These are phyloP conservation scores for Prinia subflava DNA, from an alignment of 2,113 vertebrate genomes.

Conservation along the genomic window DNA sequence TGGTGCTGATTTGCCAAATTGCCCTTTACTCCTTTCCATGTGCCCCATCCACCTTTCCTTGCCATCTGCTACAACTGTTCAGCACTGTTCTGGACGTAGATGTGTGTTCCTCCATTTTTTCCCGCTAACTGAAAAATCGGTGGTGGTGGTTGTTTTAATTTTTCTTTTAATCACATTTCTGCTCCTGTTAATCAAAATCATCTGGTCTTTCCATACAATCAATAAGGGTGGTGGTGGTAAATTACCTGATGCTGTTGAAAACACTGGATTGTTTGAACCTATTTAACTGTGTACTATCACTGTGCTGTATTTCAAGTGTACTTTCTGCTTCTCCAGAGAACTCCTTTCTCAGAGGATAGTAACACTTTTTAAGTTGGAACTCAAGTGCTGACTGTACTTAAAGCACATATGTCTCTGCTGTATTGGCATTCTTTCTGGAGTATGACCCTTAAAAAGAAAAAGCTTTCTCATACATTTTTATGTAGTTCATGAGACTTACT, in stretches of 20 bases:
- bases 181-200: not conserved
- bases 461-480: not conserved
- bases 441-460: not conserved
- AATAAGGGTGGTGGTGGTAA: not conserved
- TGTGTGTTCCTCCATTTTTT: slow-evolving; percentile 29
- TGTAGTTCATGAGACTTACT: not conserved
- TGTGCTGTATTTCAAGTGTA: not conserved
- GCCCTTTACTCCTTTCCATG: slow-evolving; percentile 49
- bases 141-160: slow-evolving; percentile 49
- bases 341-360: not conserved
- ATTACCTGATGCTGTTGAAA: not conserved
- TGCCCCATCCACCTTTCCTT: slow-evolving; percentile 50
- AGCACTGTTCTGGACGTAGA: slow-evolving; percentile 37
- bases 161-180: slow-evolving; percentile 20
- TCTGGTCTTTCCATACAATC: not conserved
- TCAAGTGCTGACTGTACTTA: not conserved
- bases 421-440: not conserved
- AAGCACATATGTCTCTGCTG: not conserved
- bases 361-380: not conserved
- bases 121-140: not conserved
- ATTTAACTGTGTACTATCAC: not conserved
- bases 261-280: not conserved
- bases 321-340: not conserved
- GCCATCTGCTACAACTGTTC: slow-evolving; percentile 50
- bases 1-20: slow-evolving; percentile 66